Evolutionary conservation across 2,888 invertebrate species (phyloP), one percentile per base, ranked within the genome.

Genomic region (Andrena marginata): DNA sequence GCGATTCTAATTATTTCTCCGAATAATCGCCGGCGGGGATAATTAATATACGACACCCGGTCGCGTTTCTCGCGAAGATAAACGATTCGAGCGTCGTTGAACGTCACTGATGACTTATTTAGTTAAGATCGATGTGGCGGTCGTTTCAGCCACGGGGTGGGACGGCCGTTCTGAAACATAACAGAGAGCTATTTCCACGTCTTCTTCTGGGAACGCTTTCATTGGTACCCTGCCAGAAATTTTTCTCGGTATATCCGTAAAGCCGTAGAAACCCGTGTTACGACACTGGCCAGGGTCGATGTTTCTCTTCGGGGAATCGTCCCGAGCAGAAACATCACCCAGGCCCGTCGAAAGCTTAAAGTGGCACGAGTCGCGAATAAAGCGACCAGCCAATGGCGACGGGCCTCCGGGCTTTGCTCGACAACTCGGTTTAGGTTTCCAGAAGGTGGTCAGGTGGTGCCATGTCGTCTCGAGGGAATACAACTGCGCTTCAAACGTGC

Each of bases 161-260:
- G 70, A 64, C 51, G 35, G 48, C 60, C 64, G 31, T 85, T 75
- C 75, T 33, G 69, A 63, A 75, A 85, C 77, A 69, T 80, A 85
- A 74, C 77, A 60, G 29, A 70, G 79, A 77, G 84, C 84, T 87
- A 88, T 88, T 88, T 88, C 80, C 68, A 85, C 31, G 78, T 69
- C 79, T 79, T 69, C 72, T 88, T 89, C 89, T 76, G 70, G 62
- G 88, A 88, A 88, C 56, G 81, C 75, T 85, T 85, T 88, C 86
- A 74, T 87, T 88, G 85, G 89, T 76, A 79, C 71, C 29, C 67
- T 86, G 86, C 87, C 88, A 85, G 84, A 85, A 80, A 86, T 85
- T 87, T 87, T 87, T 86, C 85, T 75, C 71, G 62, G 85, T 85
- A 85, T 82, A 81, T 81, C 80, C 84, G 85, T 85, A 75, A 82